These are phyloP conservation scores for Ormia ochracea DNA, from an alignment of 2,888 invertebrate genomes.

Conservation along the genomic window DNA sequence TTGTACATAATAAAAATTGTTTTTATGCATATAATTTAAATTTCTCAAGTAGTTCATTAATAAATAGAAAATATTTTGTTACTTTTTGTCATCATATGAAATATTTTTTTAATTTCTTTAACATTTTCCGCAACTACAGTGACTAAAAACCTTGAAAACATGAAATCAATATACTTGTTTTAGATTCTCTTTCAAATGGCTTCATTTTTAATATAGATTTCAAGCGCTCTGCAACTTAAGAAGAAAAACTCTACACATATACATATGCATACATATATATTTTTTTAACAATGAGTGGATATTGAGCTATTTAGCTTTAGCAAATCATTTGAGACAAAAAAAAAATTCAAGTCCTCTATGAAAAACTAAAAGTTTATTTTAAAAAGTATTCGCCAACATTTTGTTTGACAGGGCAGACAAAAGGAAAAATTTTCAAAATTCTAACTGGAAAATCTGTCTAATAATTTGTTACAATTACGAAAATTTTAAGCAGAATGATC, in stretches of 20 bases:
- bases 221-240: neutral
- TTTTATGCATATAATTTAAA: no score
- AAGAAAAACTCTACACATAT: neutral
- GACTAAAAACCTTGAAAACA: constrained; percentile 18
- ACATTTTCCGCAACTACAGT: neutral
- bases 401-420: neutral
- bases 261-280: no score
- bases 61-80: no score
- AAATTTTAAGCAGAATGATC: no score
- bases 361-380: no score
- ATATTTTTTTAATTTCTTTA: neutral
- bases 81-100: no score
- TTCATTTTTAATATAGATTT: constrained; percentile 23
- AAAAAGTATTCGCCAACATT: neutral
- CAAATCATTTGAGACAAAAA: constrained; percentile 12
- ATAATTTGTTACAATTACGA: no score
- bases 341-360: no score
- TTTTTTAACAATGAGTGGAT: constrained; percentile 10
- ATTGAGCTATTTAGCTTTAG: constrained; percentile 19
- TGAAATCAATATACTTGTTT: neutral
- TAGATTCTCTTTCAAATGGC: neutral
- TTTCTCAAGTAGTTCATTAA: no score
- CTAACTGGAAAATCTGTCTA: no score
- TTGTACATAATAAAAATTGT: no score
- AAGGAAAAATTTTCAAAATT: neutral